phyloP scores from a whole-genome alignment of 2,797 vertebrate genomes.

The Sebastes hubbsi region DNA sequence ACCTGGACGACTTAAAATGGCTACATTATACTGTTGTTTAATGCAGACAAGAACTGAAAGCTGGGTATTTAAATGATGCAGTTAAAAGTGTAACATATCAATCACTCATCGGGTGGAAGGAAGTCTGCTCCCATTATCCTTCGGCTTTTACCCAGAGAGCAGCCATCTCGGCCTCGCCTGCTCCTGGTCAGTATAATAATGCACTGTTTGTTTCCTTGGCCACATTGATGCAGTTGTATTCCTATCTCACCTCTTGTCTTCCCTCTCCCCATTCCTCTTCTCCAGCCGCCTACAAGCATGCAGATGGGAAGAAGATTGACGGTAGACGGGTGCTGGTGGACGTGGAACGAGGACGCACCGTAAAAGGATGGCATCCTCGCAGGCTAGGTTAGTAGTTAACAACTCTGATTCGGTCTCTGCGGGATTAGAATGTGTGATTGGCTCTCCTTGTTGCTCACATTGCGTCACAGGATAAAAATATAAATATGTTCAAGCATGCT shows the following conservation, averaged over 20 bases:
- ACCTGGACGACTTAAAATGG: neutral
- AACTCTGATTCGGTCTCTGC: too few species aligned
- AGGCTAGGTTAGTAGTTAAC: slow-evolving; percentile 83
- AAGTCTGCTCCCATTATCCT: slow-evolving; percentile 76
- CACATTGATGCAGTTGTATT: slow-evolving; percentile 37
- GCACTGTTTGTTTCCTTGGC: slow-evolving; percentile 75
- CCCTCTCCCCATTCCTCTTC: slow-evolving; percentile 61
- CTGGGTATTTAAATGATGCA: neutral
- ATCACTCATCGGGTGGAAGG: slow-evolving; percentile 73
- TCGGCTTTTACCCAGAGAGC: slow-evolving; percentile 81
- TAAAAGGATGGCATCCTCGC: slow-evolving; percentile 94
- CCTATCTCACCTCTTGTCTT: slow-evolving; percentile 44
- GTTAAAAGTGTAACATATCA: slow-evolving; percentile 50
- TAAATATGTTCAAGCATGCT: too few species aligned
- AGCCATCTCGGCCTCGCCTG: slow-evolving; percentile 78
- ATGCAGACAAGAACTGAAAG: neutral
- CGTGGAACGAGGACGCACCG: slow-evolving; percentile 93
- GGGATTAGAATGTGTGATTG: too few species aligned
- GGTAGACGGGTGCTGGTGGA: slow-evolving; percentile 92
- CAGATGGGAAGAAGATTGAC: slow-evolving; percentile 96
- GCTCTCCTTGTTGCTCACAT: too few species aligned
- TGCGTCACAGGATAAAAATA: too few species aligned
- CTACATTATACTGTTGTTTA: neutral
- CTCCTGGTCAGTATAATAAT: slow-evolving; percentile 82
- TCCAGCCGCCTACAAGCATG: slow-evolving; percentile 96